phyloP scores from a whole-genome alignment of 2,888 invertebrate genomes.

The Nomada flava region DNA sequence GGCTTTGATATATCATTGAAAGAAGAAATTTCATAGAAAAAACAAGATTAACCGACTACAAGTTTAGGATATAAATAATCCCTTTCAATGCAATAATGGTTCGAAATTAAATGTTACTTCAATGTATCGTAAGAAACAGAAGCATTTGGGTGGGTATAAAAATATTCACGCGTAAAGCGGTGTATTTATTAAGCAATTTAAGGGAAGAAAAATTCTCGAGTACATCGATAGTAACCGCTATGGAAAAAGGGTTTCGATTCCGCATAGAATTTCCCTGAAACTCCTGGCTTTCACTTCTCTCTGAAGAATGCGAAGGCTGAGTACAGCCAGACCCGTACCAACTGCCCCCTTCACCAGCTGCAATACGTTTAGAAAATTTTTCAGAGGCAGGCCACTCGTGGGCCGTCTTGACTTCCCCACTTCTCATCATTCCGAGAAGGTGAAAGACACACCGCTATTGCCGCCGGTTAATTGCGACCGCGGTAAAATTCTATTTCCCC shows the following conservation, averaged over 20 bases:
- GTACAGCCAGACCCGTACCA: conserved; percentile 53
- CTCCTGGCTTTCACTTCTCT: conserved; percentile 81
- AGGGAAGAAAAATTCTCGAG: conserved; percentile 5
- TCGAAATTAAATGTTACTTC: no score
- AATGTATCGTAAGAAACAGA: not conserved
- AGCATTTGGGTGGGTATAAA: not conserved
- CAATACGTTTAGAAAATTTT: conserved; percentile 55
- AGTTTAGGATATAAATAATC: no score
- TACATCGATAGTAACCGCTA: not conserved
- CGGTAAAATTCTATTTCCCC: conserved; percentile 9
- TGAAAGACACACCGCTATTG: conserved; percentile 20
- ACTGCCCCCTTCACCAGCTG: conserved; percentile 65
- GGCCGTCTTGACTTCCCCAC: conserved; percentile 1
- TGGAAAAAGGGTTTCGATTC: conserved; percentile 54
- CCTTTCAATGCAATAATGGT: no score
- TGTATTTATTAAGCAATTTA: not conserved
- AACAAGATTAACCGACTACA: no score
- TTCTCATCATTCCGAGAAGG: not conserved
- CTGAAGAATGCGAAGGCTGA: conserved; percentile 82
- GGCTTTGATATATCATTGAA: no score
- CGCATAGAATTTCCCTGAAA: conserved; percentile 81
- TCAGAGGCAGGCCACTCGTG: conserved; percentile 11
- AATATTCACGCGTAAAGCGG: not conserved
- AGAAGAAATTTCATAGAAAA: no score
- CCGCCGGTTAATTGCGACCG: conserved; percentile 17